Base-by-base conservation (phyloP, 2,113 vertebrate genomes). In the Callopanchax toddi region DNA sequence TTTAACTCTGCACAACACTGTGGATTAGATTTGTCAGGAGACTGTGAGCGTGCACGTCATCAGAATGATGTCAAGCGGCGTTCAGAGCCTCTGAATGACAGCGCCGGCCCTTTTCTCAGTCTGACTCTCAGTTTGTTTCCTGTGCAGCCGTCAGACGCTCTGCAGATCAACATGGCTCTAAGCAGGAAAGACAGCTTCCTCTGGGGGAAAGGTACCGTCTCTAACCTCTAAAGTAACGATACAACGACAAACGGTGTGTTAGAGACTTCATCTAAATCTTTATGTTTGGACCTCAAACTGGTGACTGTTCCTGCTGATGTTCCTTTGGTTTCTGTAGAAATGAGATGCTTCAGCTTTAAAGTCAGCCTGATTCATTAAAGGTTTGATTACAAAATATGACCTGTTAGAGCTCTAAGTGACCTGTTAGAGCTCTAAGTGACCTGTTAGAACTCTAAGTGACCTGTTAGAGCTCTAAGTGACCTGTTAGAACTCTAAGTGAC, bases 161-260 rank as follows among this genome's bases (percentile, higher is more conserved):
- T 60, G 40, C 49, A 71, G 42, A 52, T 44, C 71, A 85, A 52
- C 81, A 93, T 92, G 91, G 80, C 79, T 26, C 61, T 86, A 54
- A 44, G 74, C 56, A 88, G 92, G 60, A 92, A 87, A 76, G 89
- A 92, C 85, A 93, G 92, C 72, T 93, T 93, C 73, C 90, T 93
- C 50, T 93, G 89, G 88, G 92, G 92, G 11, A 92, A 82, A 91
- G 91, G 91, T 92, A 88, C 51, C 9, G 16, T 34, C 6, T 11
- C 53, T 48, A 7, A 21, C 8, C 42, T 17, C 54, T 29, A 2
- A 49, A 0, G 0, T 25, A 34, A 11, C 5, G 6, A 34, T 42
- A 17, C 44, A 10, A 36, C 6, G 1, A n/a, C 26, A 12, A 51
- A 5, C 2, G 29, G 12, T 11, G 12, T 6, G 2, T 2, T 52